Evolutionary conservation across 2,113 vertebrate species (phyloP), one percentile per base, ranked within the genome.

Genomic region (Boulengeromyrus knoepffleri): DNA sequence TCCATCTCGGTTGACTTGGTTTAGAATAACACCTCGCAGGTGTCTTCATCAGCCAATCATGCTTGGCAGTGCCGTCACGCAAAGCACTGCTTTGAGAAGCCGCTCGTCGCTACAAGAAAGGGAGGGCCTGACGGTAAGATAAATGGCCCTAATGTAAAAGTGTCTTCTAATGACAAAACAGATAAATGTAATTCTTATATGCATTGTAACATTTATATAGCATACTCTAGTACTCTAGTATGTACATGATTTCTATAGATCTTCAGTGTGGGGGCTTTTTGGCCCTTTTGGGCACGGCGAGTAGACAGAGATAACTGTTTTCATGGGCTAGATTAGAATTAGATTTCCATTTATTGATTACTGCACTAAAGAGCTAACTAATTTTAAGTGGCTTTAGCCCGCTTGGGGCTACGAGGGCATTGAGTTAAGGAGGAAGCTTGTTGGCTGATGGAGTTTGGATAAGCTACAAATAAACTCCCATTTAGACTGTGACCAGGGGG

Each of bases 271-370:
- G 47, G n/a, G 31, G 17, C 13, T 36, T 52, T 36, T 21, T 17
- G 31, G n/a, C 31, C 47, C 49, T 53, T 53, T 27, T 53, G 36
- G 27, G 47, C 27, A 53, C 7, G 9, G 58, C 39, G 46, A 62
- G 53, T 88, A 88, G 53, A 42, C 53, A 62, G 53, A 42, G 87
- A 56, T 88, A 62, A 45, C 42, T 88, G 53, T 62, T 39, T 88
- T 66, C 39, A 66, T 58, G 36, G 87, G 56, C 52, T 62, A 66
- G 87, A 46, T 88, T 88, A 62, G 87, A 88, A 42, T 62, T 88
- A 58, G 53, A 88, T 88, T 88, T 31, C 47, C 87, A 88, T 88
- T 88, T 88, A 88, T 88, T 88, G 87, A 66, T 88, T 21, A 45
- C 52, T 45, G 36, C 17, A 45, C 49, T 42, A 58, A 49, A 88